Evolutionary conservation across 2,888 invertebrate genomes (phyloP), one percentile per base, ranked within the genome.

Genomic region (Saturnia japonica): DNA sequence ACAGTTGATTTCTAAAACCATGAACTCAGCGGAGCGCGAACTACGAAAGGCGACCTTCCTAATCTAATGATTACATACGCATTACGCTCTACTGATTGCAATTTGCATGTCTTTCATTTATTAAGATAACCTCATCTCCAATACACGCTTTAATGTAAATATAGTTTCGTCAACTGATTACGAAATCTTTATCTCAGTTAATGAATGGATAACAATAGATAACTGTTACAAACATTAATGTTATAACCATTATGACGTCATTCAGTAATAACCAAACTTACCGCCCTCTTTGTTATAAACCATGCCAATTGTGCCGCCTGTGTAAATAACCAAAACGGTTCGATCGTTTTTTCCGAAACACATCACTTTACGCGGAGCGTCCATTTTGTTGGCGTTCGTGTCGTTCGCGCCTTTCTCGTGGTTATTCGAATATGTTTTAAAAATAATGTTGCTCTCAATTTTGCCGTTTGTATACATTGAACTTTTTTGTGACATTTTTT

Each of bases 231-330:
- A 22, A 25, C 25, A 57, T 57, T 57, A 25, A 25, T 12, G 57
- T 57, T 25, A n/a, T n/a, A n/a, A n/a, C n/a, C n/a, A n/a, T n/a
- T n/a, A 6, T 60, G 25, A 40, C 19, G 64, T 64, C 64, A 64
- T 64, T 64, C n/a, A 45, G 42, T 3, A 42, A 28, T 25, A 34
- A 60, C 14, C 9, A 0, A 68, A 82, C 87, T 90, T 89, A 96
- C 97, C 96, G 89, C 96, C 96, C 70, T 95, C 89, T 40, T 95
- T 91, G 82, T 96, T 96, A 73, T 95, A 93, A 77, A 96, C 93
- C 98, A 98, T 98, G 72, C 98, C 98, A 82, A 98, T 98, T 0
- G 98, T 98, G 19, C 98, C 98, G 11, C 98, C 98, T 0, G 97
- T 97, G 84, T 97, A 98, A 28, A 98, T 91, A 11, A 98, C 98